These are phyloP conservation scores for Beris morrisii DNA, from an alignment of 2,888 invertebrate genomes.

Conservation along the genomic window DNA sequence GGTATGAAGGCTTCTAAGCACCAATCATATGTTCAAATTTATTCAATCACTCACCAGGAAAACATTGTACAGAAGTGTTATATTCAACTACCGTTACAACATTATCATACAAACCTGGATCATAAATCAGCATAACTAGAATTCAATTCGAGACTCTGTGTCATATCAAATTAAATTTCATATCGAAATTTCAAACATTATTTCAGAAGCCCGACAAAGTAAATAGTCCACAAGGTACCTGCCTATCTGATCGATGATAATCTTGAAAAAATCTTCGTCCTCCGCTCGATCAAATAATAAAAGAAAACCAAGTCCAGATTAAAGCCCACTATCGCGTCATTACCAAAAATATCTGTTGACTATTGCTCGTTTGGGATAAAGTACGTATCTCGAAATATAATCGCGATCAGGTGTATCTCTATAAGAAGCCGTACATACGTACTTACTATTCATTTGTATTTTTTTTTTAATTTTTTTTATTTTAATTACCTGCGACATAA, in stretches of 20 bases:
- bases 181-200: conserved; percentile 10
- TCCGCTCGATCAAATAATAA: conserved; percentile 8
- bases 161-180: conserved; percentile 28
- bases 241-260: conserved; percentile 8
- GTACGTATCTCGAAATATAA: no score
- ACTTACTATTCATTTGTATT: no score
- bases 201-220: conserved; percentile 31
- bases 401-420: no score
- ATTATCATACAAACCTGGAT: conserved; percentile 8
- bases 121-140: conserved; percentile 16
- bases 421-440: no score
- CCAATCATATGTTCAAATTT: no score
- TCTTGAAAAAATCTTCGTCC: conserved; percentile 1
- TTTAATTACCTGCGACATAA: neutral
- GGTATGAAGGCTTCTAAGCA: no score
- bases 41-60: no score
- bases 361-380: no score
- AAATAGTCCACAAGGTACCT: conserved; percentile 18
- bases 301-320: conserved; percentile 3
- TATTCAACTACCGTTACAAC: conserved; percentile 20
- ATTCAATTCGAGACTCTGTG: conserved; percentile 23
- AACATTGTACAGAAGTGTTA: conserved; percentile 10
- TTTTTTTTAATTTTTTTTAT: no score
- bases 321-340: conserved; percentile 15
- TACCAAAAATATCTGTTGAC: neutral